phyloP scores from a whole-genome alignment of 35 echinoderm and acorn worm species.

The Lytechinus variegatus region DNA sequence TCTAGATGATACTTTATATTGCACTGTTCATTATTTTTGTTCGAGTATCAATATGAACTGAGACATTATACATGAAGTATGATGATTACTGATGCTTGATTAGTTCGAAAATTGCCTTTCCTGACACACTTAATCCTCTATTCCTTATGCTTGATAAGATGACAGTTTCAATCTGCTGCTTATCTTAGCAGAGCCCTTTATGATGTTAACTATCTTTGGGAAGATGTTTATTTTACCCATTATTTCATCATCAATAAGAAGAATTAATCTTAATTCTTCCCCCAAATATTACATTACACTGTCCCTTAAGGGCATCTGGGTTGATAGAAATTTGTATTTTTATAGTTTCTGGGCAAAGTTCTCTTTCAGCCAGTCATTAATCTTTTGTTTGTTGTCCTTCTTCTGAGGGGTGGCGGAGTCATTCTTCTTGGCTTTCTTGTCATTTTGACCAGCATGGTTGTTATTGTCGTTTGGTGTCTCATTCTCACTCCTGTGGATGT shows the following conservation, averaged over 20 bases:
- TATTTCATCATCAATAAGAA: not conserved
- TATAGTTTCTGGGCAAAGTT: conserved; percentile 17
- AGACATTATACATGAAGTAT: not conserved
- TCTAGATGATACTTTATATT: not conserved
- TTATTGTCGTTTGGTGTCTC: not conserved
- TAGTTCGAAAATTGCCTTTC: too few species aligned
- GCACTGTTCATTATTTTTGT: not conserved
- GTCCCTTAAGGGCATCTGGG: too few species aligned
- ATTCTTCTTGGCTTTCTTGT: conserved; percentile 31
- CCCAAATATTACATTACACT: too few species aligned
- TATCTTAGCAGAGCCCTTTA: not conserved
- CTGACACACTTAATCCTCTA: too few species aligned
- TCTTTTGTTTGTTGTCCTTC: conserved; percentile 25
- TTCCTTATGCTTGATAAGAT: too few species aligned
- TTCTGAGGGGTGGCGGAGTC: not conserved
- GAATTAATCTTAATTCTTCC: too few species aligned
- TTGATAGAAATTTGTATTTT: not conserved
- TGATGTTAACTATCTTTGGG: not conserved
- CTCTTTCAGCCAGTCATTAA: conserved; percentile 29
- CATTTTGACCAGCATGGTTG: not conserved
- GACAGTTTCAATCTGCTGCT: too few species aligned
- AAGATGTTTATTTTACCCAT: not conserved
- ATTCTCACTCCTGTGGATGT: not conserved
- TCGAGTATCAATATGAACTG: not conserved
- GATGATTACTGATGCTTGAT: not conserved